These are phyloP conservation scores for Drosophila kuntzei DNA, from an alignment of 2,888 invertebrate genomes.

Conservation along the genomic window DNA sequence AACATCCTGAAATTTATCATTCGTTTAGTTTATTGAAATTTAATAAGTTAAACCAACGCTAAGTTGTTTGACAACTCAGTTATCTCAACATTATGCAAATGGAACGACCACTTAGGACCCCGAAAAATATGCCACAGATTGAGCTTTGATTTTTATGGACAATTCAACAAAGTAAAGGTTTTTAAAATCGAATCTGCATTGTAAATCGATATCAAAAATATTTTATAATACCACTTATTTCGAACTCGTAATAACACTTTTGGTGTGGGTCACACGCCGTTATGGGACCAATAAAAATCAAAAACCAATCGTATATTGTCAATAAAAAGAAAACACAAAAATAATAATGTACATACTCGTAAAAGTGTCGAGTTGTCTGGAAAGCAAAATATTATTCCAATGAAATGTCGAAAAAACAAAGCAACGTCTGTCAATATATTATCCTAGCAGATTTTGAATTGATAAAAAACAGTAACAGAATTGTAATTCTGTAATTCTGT, in stretches of 20 bases:
- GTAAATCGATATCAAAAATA: slow-evolving; percentile 55
- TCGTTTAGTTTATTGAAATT: not conserved
- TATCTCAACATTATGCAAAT: slow-evolving; percentile 52
- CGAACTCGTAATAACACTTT: slow-evolving; percentile 44
- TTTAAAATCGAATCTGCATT: slow-evolving; percentile 62
- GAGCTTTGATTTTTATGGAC: slow-evolving; percentile 54
- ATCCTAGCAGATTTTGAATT: not conserved
- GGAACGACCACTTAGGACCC: slow-evolving; percentile 26
- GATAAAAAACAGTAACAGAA: not conserved
- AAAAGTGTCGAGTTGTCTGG: slow-evolving; percentile 26
- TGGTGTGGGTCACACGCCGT: slow-evolving; percentile 32
- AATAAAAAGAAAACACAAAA: slow-evolving; percentile 46
- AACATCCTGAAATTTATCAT: not conserved
- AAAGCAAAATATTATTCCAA: slow-evolving; percentile 34
- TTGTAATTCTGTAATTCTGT: not conserved
- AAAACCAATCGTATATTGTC: slow-evolving; percentile 45
- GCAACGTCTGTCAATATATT: slow-evolving; percentile 5
- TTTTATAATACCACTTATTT: slow-evolving; percentile 56
- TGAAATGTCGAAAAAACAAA: slow-evolving; percentile 19
- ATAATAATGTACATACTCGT: slow-evolving; percentile 37
- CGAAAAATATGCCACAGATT: slow-evolving; percentile 39
- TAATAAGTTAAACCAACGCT: not conserved
- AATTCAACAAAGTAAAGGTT: slow-evolving; percentile 43
- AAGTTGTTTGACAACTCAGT: slow-evolving; percentile 25
- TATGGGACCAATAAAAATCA: slow-evolving; percentile 62